A percentile compares a stretch with the other conserved stretches of the same genome.
Evolutionary conservation across 37 sponge, comb jelly and placozoan genomes (phyloP).

Genomic region (Agelas oroides): DNA sequence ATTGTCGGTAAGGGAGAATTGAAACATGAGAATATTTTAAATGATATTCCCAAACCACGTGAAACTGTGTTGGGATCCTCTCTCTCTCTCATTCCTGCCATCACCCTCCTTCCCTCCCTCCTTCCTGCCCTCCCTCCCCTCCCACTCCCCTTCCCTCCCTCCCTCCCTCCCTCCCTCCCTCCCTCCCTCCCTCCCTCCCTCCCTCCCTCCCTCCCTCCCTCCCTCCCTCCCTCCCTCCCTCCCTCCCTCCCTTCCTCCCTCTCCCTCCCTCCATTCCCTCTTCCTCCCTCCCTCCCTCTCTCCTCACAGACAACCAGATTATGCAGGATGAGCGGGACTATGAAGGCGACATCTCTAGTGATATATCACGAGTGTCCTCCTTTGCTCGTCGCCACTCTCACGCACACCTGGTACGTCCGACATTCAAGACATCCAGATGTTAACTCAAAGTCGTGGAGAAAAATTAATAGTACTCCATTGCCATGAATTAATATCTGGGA

Average conservation of each 20-base stretch:
- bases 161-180: background rate
- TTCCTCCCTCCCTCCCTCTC: too few species aligned
- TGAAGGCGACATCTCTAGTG: slow-evolving; percentile 20
- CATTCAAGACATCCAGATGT: too few species aligned
- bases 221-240: background rate
- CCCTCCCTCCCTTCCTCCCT: background rate
- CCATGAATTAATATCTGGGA: too few species aligned
- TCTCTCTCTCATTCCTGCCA: too few species aligned
- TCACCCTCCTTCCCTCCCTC: background rate
- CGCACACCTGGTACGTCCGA: too few species aligned
- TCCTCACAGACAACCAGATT: slow-evolving; percentile 7
- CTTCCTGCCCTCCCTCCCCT: background rate
- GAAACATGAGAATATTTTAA: too few species aligned
- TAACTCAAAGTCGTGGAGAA: too few species aligned
- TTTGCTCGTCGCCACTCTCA: too few species aligned
- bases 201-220: background rate
- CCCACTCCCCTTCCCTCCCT: too few species aligned
- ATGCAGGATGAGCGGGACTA: slow-evolving; percentile 35
- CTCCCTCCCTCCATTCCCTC: too few species aligned
- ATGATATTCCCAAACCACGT: too few species aligned
- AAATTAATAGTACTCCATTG: too few species aligned
- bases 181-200: background rate
- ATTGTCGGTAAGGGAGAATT: background rate
- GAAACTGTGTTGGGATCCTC: background rate
- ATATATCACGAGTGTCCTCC: background rate